Evolutionary conservation across 2,888 invertebrate genomes (phyloP).

Genomic region (Lasioglossum calceatum): DNA sequence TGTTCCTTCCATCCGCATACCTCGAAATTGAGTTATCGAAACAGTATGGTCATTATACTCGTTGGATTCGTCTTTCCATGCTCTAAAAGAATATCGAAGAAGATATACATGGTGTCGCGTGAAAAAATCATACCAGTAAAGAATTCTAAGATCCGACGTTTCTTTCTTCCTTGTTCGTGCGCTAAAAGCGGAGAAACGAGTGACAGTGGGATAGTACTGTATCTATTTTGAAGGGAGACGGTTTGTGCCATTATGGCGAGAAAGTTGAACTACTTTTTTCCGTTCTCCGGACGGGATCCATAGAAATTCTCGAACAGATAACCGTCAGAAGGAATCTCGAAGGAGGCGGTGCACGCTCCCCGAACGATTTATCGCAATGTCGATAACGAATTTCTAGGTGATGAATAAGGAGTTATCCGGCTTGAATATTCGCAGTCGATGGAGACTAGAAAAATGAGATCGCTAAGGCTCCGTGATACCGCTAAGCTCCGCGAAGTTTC

Average conservation of each 20-base stretch:
- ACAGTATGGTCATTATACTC: background rate
- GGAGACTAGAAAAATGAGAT: conserved; percentile 32
- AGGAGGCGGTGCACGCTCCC: background rate
- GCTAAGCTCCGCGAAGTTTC: background rate
- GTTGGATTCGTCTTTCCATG: background rate
- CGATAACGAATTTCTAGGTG: conserved; percentile 40
- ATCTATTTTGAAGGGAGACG: conserved; percentile 9
- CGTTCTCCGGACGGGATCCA: background rate
- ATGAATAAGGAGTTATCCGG: conserved; percentile 42
- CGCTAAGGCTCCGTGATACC: conserved; percentile 9
- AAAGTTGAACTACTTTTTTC: conserved; percentile 11
- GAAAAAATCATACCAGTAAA: background rate
- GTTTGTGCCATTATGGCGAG: background rate
- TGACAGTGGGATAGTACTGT: background rate
- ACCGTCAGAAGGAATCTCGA: background rate
- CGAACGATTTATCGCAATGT: conserved; percentile 38
- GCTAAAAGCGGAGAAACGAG: background rate
- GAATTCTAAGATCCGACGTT: no score
- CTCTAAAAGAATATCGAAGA: background rate
- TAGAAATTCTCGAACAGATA: background rate
- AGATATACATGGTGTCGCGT: background rate
- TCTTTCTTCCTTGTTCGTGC: background rate
- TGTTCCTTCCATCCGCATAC: background rate
- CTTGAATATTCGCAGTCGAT: conserved; percentile 31
- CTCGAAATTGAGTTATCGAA: background rate